Percentiles rank a stretch among this genome's conserved stretches.
These are phyloP conservation scores for Bombus confusus DNA, from an alignment of 1,140 invertebrate genomes.

Conservation along the genomic window DNA sequence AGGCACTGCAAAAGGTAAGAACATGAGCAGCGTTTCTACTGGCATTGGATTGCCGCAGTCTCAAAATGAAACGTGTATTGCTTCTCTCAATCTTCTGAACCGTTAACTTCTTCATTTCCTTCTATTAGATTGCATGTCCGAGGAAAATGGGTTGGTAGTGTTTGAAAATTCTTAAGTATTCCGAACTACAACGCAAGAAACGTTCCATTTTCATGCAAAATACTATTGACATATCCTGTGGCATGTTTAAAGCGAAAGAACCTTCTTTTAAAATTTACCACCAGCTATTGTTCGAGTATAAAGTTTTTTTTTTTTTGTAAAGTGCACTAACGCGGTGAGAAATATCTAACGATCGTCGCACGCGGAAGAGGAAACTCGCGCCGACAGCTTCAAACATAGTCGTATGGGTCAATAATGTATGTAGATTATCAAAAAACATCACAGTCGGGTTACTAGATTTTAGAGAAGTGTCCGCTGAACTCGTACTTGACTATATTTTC, in stretches of 20 bases:
- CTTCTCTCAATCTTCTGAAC: slow-evolving; percentile 20
- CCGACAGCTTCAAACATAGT: slow-evolving; percentile 55
- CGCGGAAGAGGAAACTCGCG: slow-evolving; percentile 28
- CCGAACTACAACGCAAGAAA: neutral
- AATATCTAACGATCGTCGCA: slow-evolving; percentile 26
- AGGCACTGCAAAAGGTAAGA: slow-evolving; percentile 67
- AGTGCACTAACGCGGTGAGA: slow-evolving; percentile 17
- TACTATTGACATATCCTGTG: slow-evolving; percentile 1
- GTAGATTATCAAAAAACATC: slow-evolving; percentile 77
- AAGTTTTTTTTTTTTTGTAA: neutral
- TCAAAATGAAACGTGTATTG: slow-evolving; percentile 47
- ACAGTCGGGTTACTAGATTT: slow-evolving; percentile 75
- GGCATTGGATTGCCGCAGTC: slow-evolving; percentile 39
- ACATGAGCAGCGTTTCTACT: slow-evolving; percentile 41
- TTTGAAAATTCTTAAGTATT: neutral
- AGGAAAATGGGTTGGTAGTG: neutral
- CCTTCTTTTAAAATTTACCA: neutral
- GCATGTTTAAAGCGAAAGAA: neutral
- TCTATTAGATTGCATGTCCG: neutral
- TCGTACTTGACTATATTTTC: neutral
- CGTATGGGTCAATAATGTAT: slow-evolving; percentile 63
- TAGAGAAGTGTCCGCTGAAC: slow-evolving; percentile 57
- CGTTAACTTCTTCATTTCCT: neutral
- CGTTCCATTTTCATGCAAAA: slow-evolving; percentile 4
- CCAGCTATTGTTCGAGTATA: slow-evolving; percentile 9